Base-by-base conservation (phyloP, 2,113 vertebrate species). In the Alligator mississippiensis region DNA sequence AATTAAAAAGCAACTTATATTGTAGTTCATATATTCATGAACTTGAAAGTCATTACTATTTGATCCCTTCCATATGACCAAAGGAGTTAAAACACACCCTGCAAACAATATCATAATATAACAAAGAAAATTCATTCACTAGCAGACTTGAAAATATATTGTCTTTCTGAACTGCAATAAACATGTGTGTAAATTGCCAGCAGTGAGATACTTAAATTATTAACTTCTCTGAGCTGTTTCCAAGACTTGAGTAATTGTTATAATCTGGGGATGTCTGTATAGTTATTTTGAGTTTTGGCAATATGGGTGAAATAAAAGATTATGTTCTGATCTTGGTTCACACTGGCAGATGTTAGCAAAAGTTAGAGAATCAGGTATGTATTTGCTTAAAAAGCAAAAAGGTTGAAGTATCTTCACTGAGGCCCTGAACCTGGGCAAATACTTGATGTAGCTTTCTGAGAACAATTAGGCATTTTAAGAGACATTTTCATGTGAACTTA, bases 221-320 rank as follows among this genome's bases (percentile, higher is more conserved):
- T 78, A 83, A 89, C 80, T 83, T 78, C 78, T n/a, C 34, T 30
- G 63, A 77, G 87, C 30, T 70, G 61, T 61, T 78, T 89, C 80
- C 55, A 74, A 83, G 34, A 22, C 21, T 63, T 89, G 57, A 78
- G 74, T 89, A 89, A 89, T 89, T 89, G 87, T 80, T 83, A 77
- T 64, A 84, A 80, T 70, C 54, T 19, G 61, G 13, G 74, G 81
- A 76, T 27, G 60, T 70, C 57, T 83, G 63, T 83, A 70, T 78
- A 78, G 87, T 89, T 89, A 83, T 61, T 77, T 57, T 78, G 87
- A 89, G n/a, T 89, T 89, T 84, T 84, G 87, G 66, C 62, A 89
- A 78, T 83, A 89, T 76, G 68, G 74, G 76, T 64, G 77, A 64
- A 63, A 54, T 76, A 85, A 74, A 59, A 75, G 66, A 80, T 85